Evolutionary conservation across 1,140 invertebrate genomes (phyloP), one percentile per base, ranked within the genome.

Genomic region (Magallana gigas): DNA sequence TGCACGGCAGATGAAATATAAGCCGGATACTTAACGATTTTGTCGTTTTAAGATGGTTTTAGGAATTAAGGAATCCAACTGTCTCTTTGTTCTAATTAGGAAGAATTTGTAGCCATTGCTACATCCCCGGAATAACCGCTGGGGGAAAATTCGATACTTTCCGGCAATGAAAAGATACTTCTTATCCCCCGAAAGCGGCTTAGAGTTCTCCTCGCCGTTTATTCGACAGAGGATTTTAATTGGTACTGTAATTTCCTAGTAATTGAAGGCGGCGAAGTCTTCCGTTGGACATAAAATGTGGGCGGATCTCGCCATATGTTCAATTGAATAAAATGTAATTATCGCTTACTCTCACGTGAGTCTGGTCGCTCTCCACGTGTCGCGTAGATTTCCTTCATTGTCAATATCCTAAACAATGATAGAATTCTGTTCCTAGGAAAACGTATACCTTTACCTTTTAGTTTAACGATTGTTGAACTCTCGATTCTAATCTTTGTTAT

Each of bases 241-340:
- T 62, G 83, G 58, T 84, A 60, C 58, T 60, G 83, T 60, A 84
- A 84, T 84, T 59, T 58, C 16, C 16, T 14, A 23, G 59, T 84
- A 84, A 84, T 84, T 58, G 83, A 84, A 84, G 57, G 59, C 83
- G 83, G 83, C 56, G 14, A 23, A 62, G 57, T 59, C 83, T 58
- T 36, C 59, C 83, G 57, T 84, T 29, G 16, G 29, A 58, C 59
- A 59, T 59, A 60, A 62, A 62, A 62, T 36, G 57, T n/a, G 83
- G 83, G 83, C 83, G 83, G 56, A 59, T 84, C 83, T 29, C 83
- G 83, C 83, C 83, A 84, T 84, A 84, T 84, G 83, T 84, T 84
- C 83, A 84, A 84, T 58, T 60, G 83, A 84, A 84, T 84, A 84
- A 84, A 84, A 84, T 84, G 83, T 84, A 84, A 84, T 84, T 84